Conservation (phyloP, 1,140 invertebrate genomes). For the Phymastichus coffea region DNA sequence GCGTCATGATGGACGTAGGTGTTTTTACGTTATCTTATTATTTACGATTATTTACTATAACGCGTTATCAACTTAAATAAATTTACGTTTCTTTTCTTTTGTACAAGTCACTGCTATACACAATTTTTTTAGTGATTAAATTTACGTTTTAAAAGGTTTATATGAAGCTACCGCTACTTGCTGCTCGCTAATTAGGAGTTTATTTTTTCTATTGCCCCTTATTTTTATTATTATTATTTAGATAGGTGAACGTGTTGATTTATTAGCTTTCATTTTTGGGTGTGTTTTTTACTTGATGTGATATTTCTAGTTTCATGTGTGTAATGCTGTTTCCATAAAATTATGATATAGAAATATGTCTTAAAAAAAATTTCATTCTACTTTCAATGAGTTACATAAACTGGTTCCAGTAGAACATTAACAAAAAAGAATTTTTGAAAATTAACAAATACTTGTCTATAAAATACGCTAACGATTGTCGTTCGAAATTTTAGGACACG, state of each 20-base stretch:
- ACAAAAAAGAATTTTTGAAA: slow-evolving; percentile 18
- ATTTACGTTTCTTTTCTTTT: slow-evolving; percentile 17
- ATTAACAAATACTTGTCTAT: slow-evolving; percentile 35
- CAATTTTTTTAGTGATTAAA: slow-evolving; percentile 33
- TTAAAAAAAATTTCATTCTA: not conserved
- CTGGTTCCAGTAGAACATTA: slow-evolving; percentile 19
- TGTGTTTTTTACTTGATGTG: slow-evolving; percentile 49
- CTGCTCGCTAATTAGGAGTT: slow-evolving; percentile 37
- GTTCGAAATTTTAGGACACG: slow-evolving; percentile 47
- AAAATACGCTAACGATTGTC: slow-evolving; percentile 57
- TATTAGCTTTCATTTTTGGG: slow-evolving; percentile 43
- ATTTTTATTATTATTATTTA: slow-evolving; percentile 41
- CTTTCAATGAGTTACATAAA: slow-evolving; percentile 11
- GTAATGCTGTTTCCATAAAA: slow-evolving; percentile 27
- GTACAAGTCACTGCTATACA: slow-evolving; percentile 22
- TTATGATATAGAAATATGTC: slow-evolving; percentile 18
- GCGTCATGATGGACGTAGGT: slow-evolving; percentile 20
- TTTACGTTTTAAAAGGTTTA: slow-evolving; percentile 30
- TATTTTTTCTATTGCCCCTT: slow-evolving; percentile 33
- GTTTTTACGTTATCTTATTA: slow-evolving; percentile 34
- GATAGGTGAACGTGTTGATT: slow-evolving; percentile 40
- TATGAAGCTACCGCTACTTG: slow-evolving; percentile 37
- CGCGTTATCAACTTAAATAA: slow-evolving; percentile 22
- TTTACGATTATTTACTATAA: slow-evolving; percentile 26
- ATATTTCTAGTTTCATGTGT: slow-evolving; percentile 51